Base-by-base conservation (phyloP, 2,797 vertebrate species). In the Enteromius treurensis region DNA sequence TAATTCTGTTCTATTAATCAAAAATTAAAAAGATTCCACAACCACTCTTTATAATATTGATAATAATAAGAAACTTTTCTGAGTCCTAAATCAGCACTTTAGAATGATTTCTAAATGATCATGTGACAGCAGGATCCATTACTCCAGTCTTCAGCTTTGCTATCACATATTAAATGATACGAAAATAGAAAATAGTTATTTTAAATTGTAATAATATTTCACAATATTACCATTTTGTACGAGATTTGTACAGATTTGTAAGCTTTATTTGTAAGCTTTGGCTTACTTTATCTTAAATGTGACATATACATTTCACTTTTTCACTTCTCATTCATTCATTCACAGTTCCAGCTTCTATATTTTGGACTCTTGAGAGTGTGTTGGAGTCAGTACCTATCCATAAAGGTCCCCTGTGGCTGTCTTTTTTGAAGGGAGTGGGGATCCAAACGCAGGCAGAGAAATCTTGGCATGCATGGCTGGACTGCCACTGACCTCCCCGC, bases 401-500 rank as follows among this genome's bases (percentile, higher is more conserved):
- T 85, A 87, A 92, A 92, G 89, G 91, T 88, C 90, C 90, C 88
- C 88, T 82, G 86, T 90, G 88, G 88, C 77, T 90, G 90, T 89
- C 91, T 92, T 87, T 69, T 77, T 55, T 55, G 2, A 37, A 40
- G 53, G 74, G 26, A 45, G 51, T 26, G 81, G 70, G 60, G 13
- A 86, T 85, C 88, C 80, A 83, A 85, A 45, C 79, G 47, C 42
- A 82, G 45, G 42, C 77, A 83, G 80, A 84, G 75, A 83, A 85
- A 53, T 84, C 68, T 88, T 89, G 89, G 85, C 91, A 95, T 76
- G 94, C 93, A 88, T 92, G 90, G 77, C 85, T 89, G 92, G 92
- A 88, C 93, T 79, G 77, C 87, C 89, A 91, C 92, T 88, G 92
- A 93, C 93, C 92, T 95, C 93, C 93, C 93, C 92, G 86, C 68